These are phyloP conservation scores for Nebria brevicollis DNA, from an alignment of 2,888 invertebrate genomes.

Conservation along the genomic window DNA sequence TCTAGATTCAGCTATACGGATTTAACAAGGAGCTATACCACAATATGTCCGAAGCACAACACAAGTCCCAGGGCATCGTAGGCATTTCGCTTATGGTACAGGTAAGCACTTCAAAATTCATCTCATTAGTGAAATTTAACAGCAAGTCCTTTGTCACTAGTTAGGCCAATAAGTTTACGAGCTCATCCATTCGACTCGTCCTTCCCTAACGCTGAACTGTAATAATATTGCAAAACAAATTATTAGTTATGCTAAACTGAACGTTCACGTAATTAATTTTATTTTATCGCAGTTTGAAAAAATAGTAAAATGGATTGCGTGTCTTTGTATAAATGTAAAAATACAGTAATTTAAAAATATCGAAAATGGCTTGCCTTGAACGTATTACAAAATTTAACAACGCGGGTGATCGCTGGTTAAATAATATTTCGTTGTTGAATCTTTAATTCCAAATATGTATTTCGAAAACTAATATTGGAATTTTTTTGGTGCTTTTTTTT, in stretches of 20 bases:
- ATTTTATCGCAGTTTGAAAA: too few relatives aligned
- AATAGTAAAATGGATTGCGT: background rate
- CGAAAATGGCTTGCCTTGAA: too few relatives aligned
- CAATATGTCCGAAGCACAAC: constrained; percentile 95
- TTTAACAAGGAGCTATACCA: constrained; percentile 97
- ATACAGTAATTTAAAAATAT: background rate
- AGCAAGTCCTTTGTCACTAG: too few relatives aligned
- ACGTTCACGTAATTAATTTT: too few relatives aligned
- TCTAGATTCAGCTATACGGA: constrained; percentile 94
- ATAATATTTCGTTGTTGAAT: background rate
- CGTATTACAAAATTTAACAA: too few relatives aligned
- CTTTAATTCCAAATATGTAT: background rate
- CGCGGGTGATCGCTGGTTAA: too few relatives aligned
- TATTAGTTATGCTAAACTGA: too few relatives aligned
- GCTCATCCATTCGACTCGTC: too few relatives aligned
- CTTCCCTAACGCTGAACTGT: too few relatives aligned
- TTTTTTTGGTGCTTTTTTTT: background rate
- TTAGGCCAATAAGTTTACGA: too few relatives aligned
- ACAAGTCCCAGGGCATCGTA: constrained; percentile 96
- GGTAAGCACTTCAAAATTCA: constrained; percentile 66
- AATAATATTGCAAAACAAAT: too few relatives aligned
- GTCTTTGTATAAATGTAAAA: background rate
- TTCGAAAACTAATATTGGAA: background rate
- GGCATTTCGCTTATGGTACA: constrained; percentile 95
- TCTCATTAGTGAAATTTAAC: background rate